These are phyloP conservation scores for Drosophila mulleri DNA, from an alignment of 2,888 invertebrate genomes.

Conservation along the genomic window DNA sequence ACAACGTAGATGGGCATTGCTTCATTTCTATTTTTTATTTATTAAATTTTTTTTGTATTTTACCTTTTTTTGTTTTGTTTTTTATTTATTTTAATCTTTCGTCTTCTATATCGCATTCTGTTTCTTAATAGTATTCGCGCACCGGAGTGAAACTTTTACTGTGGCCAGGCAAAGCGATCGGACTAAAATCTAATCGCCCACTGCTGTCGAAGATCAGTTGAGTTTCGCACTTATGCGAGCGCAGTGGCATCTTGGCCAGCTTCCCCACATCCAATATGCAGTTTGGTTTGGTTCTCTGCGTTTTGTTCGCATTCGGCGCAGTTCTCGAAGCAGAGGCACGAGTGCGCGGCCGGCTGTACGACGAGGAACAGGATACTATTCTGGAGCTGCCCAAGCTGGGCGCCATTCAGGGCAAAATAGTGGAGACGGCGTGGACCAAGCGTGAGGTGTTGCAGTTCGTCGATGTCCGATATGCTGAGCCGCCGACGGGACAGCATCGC, in stretches of 20 bases:
- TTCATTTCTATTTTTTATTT: neutral
- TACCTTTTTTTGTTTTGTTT: constrained; percentile 36
- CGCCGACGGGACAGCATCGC: constrained; percentile 80
- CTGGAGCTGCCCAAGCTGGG: constrained; percentile 81
- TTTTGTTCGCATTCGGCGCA: constrained; percentile 5
- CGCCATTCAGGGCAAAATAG: constrained; percentile 73
- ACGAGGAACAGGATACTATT: constrained; percentile 78
- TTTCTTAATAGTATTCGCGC: constrained; percentile 39
- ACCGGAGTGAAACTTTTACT: constrained; percentile 64
- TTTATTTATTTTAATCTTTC: constrained; percentile 31
- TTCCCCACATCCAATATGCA: constrained; percentile 40
- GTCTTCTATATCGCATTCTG: constrained; percentile 52
- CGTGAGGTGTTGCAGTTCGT: constrained; percentile 82
- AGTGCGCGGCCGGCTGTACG: constrained; percentile 49
- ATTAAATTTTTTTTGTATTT: constrained; percentile 22
- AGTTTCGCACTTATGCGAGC: constrained; percentile 56
- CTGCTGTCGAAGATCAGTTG: constrained; percentile 52
- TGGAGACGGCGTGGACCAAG: constrained; percentile 81
- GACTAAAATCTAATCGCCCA: constrained; percentile 53
- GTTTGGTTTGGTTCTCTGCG: constrained; percentile 3
- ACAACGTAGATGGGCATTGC: constrained; percentile 28
- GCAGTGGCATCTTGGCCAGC: constrained; percentile 32
- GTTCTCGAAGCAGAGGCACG: constrained; percentile 26
- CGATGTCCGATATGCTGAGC: constrained; percentile 83
- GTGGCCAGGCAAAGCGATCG: constrained; percentile 36